Evolutionary conservation across 92 coral and sea anemone genomes (phyloP), one percentile per base, ranked within the genome.

Genomic region (Montipora capitata): DNA sequence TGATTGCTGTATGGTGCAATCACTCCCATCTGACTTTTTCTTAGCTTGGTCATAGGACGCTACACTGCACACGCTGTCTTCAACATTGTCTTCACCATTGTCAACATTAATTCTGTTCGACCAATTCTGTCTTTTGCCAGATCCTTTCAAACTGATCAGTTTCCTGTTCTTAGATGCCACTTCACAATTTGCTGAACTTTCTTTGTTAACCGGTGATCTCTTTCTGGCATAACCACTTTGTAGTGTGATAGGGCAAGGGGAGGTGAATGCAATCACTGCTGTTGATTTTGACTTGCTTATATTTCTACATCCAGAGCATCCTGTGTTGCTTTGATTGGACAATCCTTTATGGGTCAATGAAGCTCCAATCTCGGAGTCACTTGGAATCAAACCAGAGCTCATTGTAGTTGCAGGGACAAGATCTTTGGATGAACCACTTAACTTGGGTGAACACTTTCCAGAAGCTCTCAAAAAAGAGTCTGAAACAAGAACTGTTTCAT

Each of bases 171-270:
- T 83, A 41, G 79, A 7, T 43, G 16, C 44, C 45, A 17, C 45
- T 4, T 13, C 63, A 0, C 13, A 2, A 40, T 48, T 56, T 40
- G 42, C 5, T 38, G 35, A 72, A 6, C 71, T n/a, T 27, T 45
- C 87, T 3, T 73, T 72, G 14, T 14, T 69, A 7, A 12, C 10
- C n/a, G 17, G 79, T 11, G 59, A 43, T 77, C 89, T 90, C 65
- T 90, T 92, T 75, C 88, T 79, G 43, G 89, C 62, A 35, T 44
- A 74, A 13, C 27, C 57, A 4, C 79, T 40, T 48, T 87, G 84
- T 9, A 94, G 68, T 0, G 89, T 92, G 15, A 94, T 94, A 14
- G 98, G 98, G 61, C 89, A 78, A 10, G 93, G 94, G 42, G 98
- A 90, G 9, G 91, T 89, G 70, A 94, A 94, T 17, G 85, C 49